phyloP scores from a whole-genome alignment of 2,113 vertebrate species.

The Tenebrosternarchus preto region DNA sequence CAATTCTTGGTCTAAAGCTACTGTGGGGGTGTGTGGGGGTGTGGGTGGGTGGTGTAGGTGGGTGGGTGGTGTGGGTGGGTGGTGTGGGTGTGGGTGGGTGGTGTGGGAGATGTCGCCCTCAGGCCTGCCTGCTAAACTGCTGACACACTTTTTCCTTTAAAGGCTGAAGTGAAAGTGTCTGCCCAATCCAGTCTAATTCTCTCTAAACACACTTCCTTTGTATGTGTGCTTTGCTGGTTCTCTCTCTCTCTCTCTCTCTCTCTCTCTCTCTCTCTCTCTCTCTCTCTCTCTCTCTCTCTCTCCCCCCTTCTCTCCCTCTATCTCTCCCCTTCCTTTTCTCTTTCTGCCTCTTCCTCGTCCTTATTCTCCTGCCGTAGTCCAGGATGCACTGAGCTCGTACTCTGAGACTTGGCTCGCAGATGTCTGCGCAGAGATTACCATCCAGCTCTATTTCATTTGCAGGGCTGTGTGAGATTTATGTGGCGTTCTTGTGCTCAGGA shows the following conservation, averaged over 20 bases:
- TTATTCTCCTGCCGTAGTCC: too few relatives aligned
- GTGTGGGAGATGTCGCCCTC: too few relatives aligned
- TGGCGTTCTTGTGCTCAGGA: neutral
- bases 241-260: neutral
- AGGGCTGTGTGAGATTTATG: neutral
- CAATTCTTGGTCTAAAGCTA: too few relatives aligned
- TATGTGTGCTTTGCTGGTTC: conserved; percentile 30
- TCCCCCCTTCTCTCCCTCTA: conserved; percentile 5
- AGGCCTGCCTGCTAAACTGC: conserved; percentile 49
- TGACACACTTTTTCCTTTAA: conserved; percentile 52
- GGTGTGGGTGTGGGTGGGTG: too few relatives aligned
- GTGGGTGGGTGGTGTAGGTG: too few relatives aligned
- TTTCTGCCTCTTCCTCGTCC: too few relatives aligned
- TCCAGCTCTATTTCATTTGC: conserved; percentile 4
- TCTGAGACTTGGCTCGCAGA: too few relatives aligned
- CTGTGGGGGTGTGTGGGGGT: too few relatives aligned
- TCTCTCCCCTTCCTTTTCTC: neutral
- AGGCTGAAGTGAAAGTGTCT: conserved; percentile 53
- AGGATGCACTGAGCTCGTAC: too few relatives aligned
- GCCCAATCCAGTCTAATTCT: neutral
- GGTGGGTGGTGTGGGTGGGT: too few relatives aligned
- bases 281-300: neutral
- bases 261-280: neutral
- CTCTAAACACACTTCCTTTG: neutral
- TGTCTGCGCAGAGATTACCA: neutral